Evolutionary conservation across 2,888 invertebrate species (phyloP).

Genomic region (Melinaea marsaeus): DNA sequence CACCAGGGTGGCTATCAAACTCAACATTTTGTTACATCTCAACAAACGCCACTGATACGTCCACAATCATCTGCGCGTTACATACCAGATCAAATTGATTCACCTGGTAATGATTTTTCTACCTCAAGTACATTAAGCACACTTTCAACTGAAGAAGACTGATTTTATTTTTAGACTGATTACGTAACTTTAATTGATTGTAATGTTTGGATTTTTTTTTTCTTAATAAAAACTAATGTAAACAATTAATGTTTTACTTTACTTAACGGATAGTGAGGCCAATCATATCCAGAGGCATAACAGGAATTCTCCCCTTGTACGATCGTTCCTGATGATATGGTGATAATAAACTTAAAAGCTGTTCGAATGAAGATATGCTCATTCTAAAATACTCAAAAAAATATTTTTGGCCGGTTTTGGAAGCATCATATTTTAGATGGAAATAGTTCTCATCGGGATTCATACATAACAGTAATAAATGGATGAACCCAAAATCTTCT

Average conservation of each 20-base stretch:
- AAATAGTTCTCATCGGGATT: slow-evolving; percentile 23
- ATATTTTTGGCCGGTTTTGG: slow-evolving; percentile 28
- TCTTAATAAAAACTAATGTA: slow-evolving; percentile 35
- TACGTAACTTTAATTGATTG: slow-evolving; percentile 34
- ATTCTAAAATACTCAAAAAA: slow-evolving; percentile 37
- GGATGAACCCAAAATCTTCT: slow-evolving; percentile 37
- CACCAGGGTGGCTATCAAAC: slow-evolving; percentile 30
- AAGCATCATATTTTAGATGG: slow-evolving; percentile 24
- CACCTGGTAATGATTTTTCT: slow-evolving; percentile 34
- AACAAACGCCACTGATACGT: slow-evolving; percentile 36
- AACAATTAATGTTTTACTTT: slow-evolving; percentile 34
- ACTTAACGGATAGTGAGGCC: slow-evolving; percentile 32
- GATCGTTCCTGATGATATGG: slow-evolving; percentile 36
- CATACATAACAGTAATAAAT: slow-evolving; percentile 36
- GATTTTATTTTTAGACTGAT: slow-evolving; percentile 22
- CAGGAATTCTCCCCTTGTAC: slow-evolving; percentile 38
- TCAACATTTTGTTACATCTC: not conserved
- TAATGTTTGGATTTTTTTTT: slow-evolving; percentile 34
- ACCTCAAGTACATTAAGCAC: slow-evolving; percentile 32
- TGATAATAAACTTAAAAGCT: slow-evolving; percentile 33
- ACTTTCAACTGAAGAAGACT: slow-evolving; percentile 34
- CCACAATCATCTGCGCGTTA: slow-evolving; percentile 32
- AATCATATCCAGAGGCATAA: slow-evolving; percentile 40
- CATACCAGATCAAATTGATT: slow-evolving; percentile 38
- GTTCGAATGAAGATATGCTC: slow-evolving; percentile 35